Evolutionary conservation across 1,140 invertebrate species (phyloP).

Genomic region (Xylocopa sonorina): DNA sequence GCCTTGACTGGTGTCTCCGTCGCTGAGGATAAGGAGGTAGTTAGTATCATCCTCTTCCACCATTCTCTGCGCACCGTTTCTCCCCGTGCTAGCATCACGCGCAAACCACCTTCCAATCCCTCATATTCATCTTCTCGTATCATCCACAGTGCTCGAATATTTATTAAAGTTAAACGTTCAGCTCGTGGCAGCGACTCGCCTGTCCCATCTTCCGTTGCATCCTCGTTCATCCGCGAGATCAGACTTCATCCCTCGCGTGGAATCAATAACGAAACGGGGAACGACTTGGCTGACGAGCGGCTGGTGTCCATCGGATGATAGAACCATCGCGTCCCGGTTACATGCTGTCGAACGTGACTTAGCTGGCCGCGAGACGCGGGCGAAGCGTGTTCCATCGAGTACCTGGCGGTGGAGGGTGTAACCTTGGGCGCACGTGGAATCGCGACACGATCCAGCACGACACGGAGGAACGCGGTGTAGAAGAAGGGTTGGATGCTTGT

Average conservation of each 20-base stretch:
- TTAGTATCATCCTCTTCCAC: constrained; percentile 67
- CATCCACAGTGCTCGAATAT: no score
- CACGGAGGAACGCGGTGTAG: background rate
- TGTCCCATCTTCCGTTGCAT: background rate
- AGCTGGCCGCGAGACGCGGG: constrained; percentile 1
- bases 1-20: constrained; percentile 34
- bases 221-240: background rate
- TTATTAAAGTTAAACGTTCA: no score
- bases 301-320: constrained; percentile 8
- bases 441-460: background rate
- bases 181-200: no score
- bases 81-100: no score
- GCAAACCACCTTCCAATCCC: no score
- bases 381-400: background rate
- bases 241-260: no score
- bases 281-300: constrained; percentile 34
- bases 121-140: no score
- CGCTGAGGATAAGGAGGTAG: constrained; percentile 71
- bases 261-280: background rate
- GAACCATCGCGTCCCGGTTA: constrained; percentile 42
- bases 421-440: background rate
- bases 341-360: constrained; percentile 58
- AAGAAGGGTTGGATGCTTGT: background rate
- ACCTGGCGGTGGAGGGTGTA: no score
- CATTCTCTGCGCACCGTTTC: constrained; percentile 37